Base-by-base conservation (phyloP, 2,888 invertebrate genomes). In the Athripsodes cinereus region DNA sequence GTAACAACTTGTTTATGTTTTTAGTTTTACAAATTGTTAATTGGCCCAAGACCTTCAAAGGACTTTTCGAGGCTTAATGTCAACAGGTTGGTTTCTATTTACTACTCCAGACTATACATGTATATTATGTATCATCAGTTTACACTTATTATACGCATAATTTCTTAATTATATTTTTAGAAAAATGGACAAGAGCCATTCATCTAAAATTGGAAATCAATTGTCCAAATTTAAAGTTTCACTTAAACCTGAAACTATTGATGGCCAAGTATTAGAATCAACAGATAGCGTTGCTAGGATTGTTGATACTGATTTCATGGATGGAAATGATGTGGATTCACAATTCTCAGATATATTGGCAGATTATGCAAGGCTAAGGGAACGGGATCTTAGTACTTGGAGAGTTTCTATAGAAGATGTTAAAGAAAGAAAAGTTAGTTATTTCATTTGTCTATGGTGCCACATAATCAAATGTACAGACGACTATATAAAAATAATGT, bases 1-100 rank as follows among this genome's bases (percentile, higher is more conserved):
- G 20, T 1, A 48, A 40, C 31, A 20, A 8, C 5, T 20, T 52
- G 11, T 50, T 52, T 58, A 61, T 66, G 62, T 59, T 74, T 74
- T 66, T 76, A 89, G 88, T 87, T 88, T 70, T 90, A 88, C 69
- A 82, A 79, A 66, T 75, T 86, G 68, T 73, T 88, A 40, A 84
- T 87, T 67, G 90, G 90, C 11, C 79, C 82, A 49, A 80, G 86
- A 67, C 74, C 81, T 60, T 78, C 82, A 1, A 76, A 78, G 11
- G 78, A 78, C 35, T 80, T 78, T 66, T 73, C 76, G 20, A 85
- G 83, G 67, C 71, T 26, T 46, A 57, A 22, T 22, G n/a, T 57
- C 6, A 57, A 52, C 44, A 52, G 51, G 57, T 57, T 26, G 26
- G 3, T 26, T 26, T 26, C 26, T 26, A 6, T 26, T 3, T 6